phyloP scores from a whole-genome alignment of 2,113 vertebrate species.

The Phoxinus phoxinus region DNA sequence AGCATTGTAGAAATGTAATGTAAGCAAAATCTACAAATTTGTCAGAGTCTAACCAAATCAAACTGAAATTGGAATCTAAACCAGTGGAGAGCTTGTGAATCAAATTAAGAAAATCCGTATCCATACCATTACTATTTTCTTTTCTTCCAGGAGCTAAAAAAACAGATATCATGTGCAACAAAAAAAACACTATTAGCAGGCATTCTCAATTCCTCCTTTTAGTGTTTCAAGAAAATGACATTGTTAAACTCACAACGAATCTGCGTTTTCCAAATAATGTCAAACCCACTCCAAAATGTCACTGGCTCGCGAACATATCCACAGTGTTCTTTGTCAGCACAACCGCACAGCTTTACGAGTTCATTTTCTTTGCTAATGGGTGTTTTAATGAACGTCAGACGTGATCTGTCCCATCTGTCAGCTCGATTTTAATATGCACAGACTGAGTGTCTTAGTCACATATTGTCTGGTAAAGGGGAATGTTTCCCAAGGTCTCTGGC shows the following conservation, averaged over 20 bases:
- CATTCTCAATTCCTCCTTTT: not conserved
- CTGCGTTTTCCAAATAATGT: conserved; percentile 54
- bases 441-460: conserved; percentile 68
- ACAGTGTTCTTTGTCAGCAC: conserved; percentile 63
- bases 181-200: not conserved
- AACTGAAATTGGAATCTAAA: not conserved
- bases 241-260: conserved; percentile 1
- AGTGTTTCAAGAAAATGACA: conserved; percentile 1
- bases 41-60: not conserved
- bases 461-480: conserved; percentile 70
- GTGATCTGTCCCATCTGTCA: conserved; percentile 52
- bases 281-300: conserved; percentile 59
- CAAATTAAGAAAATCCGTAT: not conserved
- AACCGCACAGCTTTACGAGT: conserved; percentile 66
- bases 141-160: too few species aligned
- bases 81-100: not conserved
- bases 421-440: conserved; percentile 58
- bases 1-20: not conserved
- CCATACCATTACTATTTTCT: not conserved
- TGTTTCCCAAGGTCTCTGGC: conserved; percentile 63
- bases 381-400: conserved; percentile 67
- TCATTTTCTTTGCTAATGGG: conserved; percentile 66
- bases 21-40: not conserved
- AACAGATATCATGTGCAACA: not conserved
- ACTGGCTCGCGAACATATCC: conserved; percentile 54